Conservation (phyloP, 53 echinoderm and acorn worm species). For the Luidia sarsii region DNA sequence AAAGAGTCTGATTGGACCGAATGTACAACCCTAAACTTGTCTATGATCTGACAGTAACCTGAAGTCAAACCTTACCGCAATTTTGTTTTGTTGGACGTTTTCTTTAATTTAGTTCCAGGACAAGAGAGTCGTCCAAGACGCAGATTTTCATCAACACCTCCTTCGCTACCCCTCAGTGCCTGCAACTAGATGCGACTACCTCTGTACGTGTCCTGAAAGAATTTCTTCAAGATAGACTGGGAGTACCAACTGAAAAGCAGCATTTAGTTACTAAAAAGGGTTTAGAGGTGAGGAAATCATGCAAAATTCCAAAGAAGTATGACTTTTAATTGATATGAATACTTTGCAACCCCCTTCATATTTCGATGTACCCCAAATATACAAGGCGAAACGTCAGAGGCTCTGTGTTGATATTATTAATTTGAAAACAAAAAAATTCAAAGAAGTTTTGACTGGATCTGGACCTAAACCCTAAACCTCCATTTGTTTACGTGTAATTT, state of each 20-base stretch:
- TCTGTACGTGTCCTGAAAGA: not conserved
- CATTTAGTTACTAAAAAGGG: not conserved
- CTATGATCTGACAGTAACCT: too few relatives aligned
- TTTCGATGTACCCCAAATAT: not conserved
- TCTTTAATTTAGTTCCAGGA: too few relatives aligned
- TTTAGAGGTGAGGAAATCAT: slow-evolving; percentile 16
- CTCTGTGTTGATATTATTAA: not conserved
- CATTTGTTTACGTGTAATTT: not conserved
- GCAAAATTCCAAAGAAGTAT: too few relatives aligned
- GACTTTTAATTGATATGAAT: not conserved
- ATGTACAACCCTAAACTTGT: too few relatives aligned
- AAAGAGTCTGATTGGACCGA: too few relatives aligned
- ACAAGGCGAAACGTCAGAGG: not conserved
- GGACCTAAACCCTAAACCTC: not conserved
- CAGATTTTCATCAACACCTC: slow-evolving; percentile 10
- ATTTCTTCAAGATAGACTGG: slow-evolving; percentile 14
- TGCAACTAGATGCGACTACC: slow-evolving; percentile 18
- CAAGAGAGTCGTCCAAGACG: too few relatives aligned
- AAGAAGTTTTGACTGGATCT: not conserved
- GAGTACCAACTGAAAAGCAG: not conserved
- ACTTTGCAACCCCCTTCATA: not conserved
- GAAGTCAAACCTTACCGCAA: too few relatives aligned
- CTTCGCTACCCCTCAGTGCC: not conserved
- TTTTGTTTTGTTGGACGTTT: too few relatives aligned
- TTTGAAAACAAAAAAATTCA: not conserved